Conservation (phyloP, 1,140 invertebrate genomes). For the Acromyrmex heyeri region DNA sequence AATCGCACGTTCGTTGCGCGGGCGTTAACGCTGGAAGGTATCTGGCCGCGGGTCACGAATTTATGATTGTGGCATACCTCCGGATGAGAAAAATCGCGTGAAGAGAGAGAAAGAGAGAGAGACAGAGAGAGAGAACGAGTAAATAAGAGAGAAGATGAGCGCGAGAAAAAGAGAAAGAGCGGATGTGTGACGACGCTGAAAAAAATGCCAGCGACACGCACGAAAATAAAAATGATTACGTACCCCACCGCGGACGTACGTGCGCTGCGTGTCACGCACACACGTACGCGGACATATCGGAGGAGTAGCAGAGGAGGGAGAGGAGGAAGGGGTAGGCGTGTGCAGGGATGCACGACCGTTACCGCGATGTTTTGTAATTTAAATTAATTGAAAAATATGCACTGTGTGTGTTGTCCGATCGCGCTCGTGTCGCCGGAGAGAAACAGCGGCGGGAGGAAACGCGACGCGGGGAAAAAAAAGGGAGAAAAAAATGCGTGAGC, state of each 20-base stretch:
- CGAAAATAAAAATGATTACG: conserved; percentile 83
- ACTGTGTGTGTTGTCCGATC: conserved; percentile 83
- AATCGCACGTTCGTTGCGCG: conserved; percentile 54
- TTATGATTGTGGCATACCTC: conserved; percentile 58
- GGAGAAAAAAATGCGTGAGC: conserved; percentile 30
- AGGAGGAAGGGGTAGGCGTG: conserved; percentile 40
- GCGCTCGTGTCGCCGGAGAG: conserved; percentile 72
- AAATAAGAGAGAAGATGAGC: too few species aligned
- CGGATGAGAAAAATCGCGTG: conserved; percentile 58
- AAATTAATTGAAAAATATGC: conserved; percentile 86
- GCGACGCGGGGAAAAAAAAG: conserved; percentile 41
- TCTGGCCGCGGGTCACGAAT: conserved; percentile 63
- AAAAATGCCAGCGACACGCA: conserved; percentile 77
- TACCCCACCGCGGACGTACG: conserved; percentile 71
- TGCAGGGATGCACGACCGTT: conserved; percentile 74
- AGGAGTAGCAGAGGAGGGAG: neutral
- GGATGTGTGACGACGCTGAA: conserved; percentile 49
- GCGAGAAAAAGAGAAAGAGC: neutral
- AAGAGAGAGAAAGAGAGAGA: neutral
- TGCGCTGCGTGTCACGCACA: conserved; percentile 64
- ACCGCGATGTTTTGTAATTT: conserved; percentile 85
- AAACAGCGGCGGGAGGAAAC: conserved; percentile 65
- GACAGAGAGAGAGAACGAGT: neutral
- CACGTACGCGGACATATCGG: conserved; percentile 64
- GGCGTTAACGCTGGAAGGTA: conserved; percentile 65